Conservation (phyloP, 2,113 vertebrate species). For the Microtus pennsylvanicus region DNA sequence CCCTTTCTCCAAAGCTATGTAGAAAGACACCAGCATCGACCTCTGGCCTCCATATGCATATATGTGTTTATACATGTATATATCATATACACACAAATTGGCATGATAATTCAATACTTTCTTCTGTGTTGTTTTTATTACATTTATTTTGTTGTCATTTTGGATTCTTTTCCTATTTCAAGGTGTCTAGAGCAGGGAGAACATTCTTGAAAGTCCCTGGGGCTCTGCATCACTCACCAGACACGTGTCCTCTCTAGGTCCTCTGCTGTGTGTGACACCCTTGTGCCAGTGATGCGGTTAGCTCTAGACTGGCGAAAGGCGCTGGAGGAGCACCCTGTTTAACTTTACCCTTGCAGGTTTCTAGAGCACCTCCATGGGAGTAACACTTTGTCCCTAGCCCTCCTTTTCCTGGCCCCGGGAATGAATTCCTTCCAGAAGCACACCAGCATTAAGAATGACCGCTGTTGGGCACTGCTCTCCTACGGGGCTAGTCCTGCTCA, state of each 20-base stretch:
- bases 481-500: background rate
- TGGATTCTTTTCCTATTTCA: constrained; percentile 54
- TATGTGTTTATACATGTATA: background rate
- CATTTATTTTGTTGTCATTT: constrained; percentile 37
- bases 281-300: background rate
- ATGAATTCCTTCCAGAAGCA: constrained; percentile 33
- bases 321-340: background rate
- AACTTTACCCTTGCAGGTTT: constrained; percentile 40
- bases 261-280: constrained; percentile 28
- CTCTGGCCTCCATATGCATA: background rate
- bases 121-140: constrained; percentile 36
- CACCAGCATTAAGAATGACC: constrained; percentile 20
- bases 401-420: background rate
- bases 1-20: background rate
- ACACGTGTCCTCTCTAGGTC: background rate
- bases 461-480: background rate
- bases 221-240: background rate
- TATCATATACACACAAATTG: background rate
- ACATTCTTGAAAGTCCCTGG: constrained; percentile 40
- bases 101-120: constrained; percentile 26
- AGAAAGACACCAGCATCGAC: too few relatives aligned
- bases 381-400: background rate
- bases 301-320: constrained; percentile 1
- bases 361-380: constrained; percentile 23
- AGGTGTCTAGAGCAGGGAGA: background rate